Base-by-base conservation (phyloP, 2,888 invertebrate genomes). In the Flexamia atlantica region DNA sequence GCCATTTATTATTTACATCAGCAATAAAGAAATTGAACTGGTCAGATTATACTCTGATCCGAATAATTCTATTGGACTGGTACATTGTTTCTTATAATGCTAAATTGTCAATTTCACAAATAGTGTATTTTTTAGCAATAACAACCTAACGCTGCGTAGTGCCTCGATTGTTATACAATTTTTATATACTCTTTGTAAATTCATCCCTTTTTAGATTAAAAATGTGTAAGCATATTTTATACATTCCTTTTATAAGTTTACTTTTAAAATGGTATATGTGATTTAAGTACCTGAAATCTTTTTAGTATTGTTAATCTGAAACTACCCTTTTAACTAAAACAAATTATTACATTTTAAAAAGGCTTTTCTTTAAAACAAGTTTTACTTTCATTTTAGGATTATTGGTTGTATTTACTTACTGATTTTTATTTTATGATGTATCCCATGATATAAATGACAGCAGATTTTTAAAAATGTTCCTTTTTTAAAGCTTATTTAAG, bases 111-210 rank as follows among this genome's bases (percentile, higher is more conserved):
- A 64, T 64, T 40, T 40, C 36, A 40, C 72, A 72, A 72, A 72
- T 40, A n/a, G 36, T 72, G 42, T 72, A 68, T 30, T 14, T 72
- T 72, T 72, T 72, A 72, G 72, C 72, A 72, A 72, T 72, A 72
- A 36, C n/a, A 42, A 9, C 40, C 23, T 36, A 72, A 36, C 9
- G 30, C 64, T 64, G 30, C 1, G 36, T 72, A 72, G 72, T 72
- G 72, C 72, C 72, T 72, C 36, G 40, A 40, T 23, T 40, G 42
- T 72, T 72, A 72, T 40, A 72, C 64, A 72, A 72, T 40, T 36
- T 72, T 72, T 20, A 42, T 72, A 36, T 40, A 40, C 40, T 72
- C 36, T 72, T 64, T 64, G 64, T 64, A 64, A 72, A 72, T 28
- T 40, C 9, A 40, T 40, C 72, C 36, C 68, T 72, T 57, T 60